Evolutionary conservation across 2,113 vertebrate species (phyloP), one percentile per base, ranked within the genome.

Genomic region (Tympanuchus pallidicinctus): DNA sequence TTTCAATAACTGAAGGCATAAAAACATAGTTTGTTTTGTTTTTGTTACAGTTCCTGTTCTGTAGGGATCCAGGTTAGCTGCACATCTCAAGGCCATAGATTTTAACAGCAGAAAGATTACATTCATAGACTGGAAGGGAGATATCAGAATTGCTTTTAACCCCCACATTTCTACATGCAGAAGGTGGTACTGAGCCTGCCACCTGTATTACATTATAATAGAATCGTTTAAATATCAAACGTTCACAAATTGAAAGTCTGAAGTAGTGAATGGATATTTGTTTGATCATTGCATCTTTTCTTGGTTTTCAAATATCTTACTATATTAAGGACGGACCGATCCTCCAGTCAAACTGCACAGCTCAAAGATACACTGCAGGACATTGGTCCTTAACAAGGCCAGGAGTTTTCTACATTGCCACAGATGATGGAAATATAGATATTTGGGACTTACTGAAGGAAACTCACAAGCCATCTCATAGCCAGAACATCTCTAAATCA

Each of bases 371-470:
- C 77, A 99, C 98, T 0, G 92, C 56, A 0, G 99, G 98, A n/a
- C 98, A 98, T 85, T 99, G 99, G 99, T 99, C 99, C 63, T 96
- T 97, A 79, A 98, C 98, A 17, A 98, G 98, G 60, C 98, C 99
- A 2, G 98, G 98, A 2, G 98, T 99, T 59, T 98, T 99, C 96
- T 99, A 99, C 89, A 96, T 99, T 32, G 99, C 98, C 42, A 98
- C 97, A 97, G 98, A 98, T 6, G 97, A 99, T 18, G 99, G 99
- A 59, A 98, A 96, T 60, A 90, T 99, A 2, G 98, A 99, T n/a
- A 97, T 98, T 82, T 99, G 99, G 99, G 99, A 99, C 95, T 97
- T 99, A 73, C 67, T 99, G 94, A 98, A 98, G 88, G 98, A 99
- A 96, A 98, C 97, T 30, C 97, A 98, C 0, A 97, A 98, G 73